Percentiles rank a stretch among this genome's conserved stretches.
Evolutionary conservation across 1,140 invertebrate species (phyloP).

Genomic region (Trachymyrmex cornetzi): DNA sequence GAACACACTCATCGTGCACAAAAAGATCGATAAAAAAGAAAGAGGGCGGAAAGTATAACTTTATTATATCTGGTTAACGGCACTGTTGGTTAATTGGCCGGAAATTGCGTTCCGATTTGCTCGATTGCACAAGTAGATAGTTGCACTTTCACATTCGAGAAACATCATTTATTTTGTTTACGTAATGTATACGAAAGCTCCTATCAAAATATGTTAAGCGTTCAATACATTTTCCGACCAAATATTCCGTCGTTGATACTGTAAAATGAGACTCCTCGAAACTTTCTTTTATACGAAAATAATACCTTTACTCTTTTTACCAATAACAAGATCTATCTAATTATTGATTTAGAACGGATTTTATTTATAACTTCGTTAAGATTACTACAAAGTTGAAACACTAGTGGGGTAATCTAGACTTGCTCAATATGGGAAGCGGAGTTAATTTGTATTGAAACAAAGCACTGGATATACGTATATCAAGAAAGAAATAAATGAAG

Average conservation of each 20-base stretch:
- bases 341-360: not conserved
- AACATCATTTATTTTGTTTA: not conserved
- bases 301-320: not conserved
- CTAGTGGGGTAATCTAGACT: not conserved
- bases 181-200: not conserved
- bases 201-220: not conserved
- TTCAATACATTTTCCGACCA: not conserved
- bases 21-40: conserved; percentile 40
- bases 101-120: not conserved
- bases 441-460: not conserved
- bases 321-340: not conserved
- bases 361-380: not conserved
- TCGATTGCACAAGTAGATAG: conserved; percentile 9
- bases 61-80: conserved; percentile 6
- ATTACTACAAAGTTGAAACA: not conserved
- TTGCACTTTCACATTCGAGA: not conserved
- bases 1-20: conserved; percentile 16
- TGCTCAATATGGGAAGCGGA: not conserved
- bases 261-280: not conserved
- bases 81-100: conserved; percentile 16
- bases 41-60: not conserved
- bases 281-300: conserved; percentile 1
- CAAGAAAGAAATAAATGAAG: not conserved
- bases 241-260: not conserved
- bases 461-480: not conserved